These are phyloP conservation scores for Epinotia bilunana DNA, from an alignment of 2,888 invertebrate genomes.

Conservation along the genomic window DNA sequence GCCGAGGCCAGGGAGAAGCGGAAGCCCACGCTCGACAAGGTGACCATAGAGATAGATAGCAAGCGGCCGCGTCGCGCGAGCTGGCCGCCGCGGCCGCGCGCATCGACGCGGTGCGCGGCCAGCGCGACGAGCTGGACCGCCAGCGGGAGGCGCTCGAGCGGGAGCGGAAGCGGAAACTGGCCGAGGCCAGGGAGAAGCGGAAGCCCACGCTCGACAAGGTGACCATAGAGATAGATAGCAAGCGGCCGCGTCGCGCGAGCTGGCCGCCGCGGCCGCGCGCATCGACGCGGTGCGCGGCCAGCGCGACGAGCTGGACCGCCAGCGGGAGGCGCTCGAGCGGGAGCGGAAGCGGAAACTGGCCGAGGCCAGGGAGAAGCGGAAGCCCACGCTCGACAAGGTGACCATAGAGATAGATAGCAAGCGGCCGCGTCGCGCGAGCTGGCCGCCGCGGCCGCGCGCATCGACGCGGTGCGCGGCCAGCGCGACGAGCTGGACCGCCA, in stretches of 20 bases:
- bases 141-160: conserved; percentile 77
- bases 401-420: conserved; percentile 52
- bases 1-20: conserved; percentile 78
- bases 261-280: conserved; percentile 68
- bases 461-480: conserved; percentile 79
- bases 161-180: conserved; percentile 80
- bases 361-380: conserved; percentile 76
- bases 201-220: conserved; percentile 72
- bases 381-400: conserved; percentile 70
- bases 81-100: conserved; percentile 68
- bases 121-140: conserved; percentile 76
- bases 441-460: conserved; percentile 69
- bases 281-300: conserved; percentile 80
- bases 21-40: conserved; percentile 72
- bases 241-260: conserved; percentile 57
- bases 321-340: conserved; percentile 76
- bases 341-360: conserved; percentile 81
- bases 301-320: conserved; percentile 75
- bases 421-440: conserved; percentile 59
- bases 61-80: conserved; percentile 58
- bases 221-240: conserved; percentile 51
- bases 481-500: conserved; percentile 76
- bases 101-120: conserved; percentile 78
- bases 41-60: conserved; percentile 48
- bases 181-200: conserved; percentile 76